phyloP scores from a whole-genome alignment of 2,888 invertebrate genomes.

The Parnassius glacialis region DNA sequence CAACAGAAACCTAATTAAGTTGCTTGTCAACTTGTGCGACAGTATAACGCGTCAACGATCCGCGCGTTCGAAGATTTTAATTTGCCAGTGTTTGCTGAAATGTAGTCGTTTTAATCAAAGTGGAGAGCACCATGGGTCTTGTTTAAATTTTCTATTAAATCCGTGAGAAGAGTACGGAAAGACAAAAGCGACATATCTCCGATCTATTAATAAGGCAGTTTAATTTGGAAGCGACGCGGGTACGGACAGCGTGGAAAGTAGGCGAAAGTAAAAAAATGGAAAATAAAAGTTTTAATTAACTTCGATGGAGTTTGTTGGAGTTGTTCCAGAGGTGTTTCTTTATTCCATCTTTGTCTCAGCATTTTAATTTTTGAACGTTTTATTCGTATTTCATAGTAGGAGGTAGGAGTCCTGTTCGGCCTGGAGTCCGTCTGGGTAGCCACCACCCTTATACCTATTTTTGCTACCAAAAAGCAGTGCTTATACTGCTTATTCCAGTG shows the following conservation, averaged over 20 bases:
- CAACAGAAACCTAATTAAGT: conserved; percentile 35
- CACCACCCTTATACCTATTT: no score
- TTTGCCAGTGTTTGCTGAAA: conserved; percentile 53
- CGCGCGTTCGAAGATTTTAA: conserved; percentile 69
- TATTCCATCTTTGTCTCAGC: conserved; percentile 11
- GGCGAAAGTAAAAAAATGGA: conserved; percentile 22
- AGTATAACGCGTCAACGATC: conserved; percentile 40
- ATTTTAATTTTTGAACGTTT: conserved; percentile 11
- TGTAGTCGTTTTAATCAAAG: conserved; percentile 71
- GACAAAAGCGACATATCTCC: conserved; percentile 73
- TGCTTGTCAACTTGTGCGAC: conserved; percentile 31
- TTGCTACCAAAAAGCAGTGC: no score
- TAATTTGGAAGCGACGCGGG: conserved; percentile 55
- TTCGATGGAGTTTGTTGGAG: conserved; percentile 28
- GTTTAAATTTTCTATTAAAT: conserved; percentile 78
- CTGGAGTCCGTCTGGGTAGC: no score
- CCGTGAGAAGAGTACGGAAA: conserved; percentile 59
- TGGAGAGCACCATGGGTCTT: conserved; percentile 50
- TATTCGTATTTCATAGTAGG: not conserved
- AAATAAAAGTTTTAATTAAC: conserved; percentile 34
- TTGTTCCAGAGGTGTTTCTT: conserved; percentile 9
- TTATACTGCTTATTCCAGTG: no score
- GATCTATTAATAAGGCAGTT: conserved; percentile 78
- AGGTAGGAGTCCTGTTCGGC: no score
- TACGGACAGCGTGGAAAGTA: conserved; percentile 37